Conservation (phyloP, 2,113 vertebrate genomes). For the Myotis davidii region DNA sequence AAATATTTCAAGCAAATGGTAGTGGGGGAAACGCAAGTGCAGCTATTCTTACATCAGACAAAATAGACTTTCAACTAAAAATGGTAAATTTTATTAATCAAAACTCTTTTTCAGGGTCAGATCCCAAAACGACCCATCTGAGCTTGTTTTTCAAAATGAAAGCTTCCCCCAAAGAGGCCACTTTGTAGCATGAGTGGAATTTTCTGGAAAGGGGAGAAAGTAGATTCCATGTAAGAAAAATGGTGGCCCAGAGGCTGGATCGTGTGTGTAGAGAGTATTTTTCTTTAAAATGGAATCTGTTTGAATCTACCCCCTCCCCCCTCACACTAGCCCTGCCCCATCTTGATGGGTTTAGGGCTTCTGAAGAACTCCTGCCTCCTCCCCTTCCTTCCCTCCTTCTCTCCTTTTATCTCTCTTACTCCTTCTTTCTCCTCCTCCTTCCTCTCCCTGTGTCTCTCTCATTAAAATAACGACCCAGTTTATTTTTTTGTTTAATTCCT, state of each 20-base stretch:
- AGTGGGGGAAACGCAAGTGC: not conserved
- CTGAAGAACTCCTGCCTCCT: not conserved
- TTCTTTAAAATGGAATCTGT: not conserved
- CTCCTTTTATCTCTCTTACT: not conserved
- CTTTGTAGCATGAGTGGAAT: not conserved
- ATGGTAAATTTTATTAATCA: not conserved
- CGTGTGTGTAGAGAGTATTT: not conserved
- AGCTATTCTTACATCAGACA: not conserved
- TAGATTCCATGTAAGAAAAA: not conserved
- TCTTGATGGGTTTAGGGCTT: not conserved
- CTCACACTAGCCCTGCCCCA: not conserved
- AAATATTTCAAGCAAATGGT: not conserved
- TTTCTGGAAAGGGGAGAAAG: slow-evolving; percentile 12
- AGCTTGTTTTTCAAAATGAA: not conserved
- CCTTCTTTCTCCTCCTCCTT: not conserved
- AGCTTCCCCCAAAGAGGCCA: slow-evolving; percentile 12
- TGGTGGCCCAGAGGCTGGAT: not conserved
- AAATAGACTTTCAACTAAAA: not conserved
- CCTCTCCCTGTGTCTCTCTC: not conserved
- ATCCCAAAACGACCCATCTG: slow-evolving; percentile 5
- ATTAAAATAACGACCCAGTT: slow-evolving; percentile 16
- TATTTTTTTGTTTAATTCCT: slow-evolving; percentile 16
- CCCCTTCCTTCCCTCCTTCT: not conserved
- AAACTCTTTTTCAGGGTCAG: slow-evolving; percentile 5
- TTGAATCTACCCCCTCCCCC: not conserved